Conservation (phyloP, 2,797 vertebrate species). For the Mormyrus proboscirostris region DNA sequence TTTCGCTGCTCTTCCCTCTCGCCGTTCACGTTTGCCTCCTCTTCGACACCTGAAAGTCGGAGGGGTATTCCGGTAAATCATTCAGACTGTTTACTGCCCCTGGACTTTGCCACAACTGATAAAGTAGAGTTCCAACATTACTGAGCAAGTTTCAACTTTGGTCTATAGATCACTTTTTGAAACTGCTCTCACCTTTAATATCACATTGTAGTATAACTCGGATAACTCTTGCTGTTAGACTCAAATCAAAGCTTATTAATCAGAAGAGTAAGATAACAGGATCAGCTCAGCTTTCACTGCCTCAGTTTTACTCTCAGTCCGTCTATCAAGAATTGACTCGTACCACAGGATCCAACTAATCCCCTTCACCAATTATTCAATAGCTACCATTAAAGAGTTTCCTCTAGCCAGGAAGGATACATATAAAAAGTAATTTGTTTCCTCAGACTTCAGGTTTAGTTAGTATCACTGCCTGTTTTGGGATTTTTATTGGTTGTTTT, state of each 20-base stretch:
- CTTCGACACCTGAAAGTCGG: slow-evolving; percentile 44
- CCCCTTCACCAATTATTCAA: not conserved
- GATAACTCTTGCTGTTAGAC: not conserved
- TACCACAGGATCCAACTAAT: not conserved
- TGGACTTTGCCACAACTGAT: not conserved
- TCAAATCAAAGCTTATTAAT: not conserved
- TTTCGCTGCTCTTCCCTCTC: slow-evolving; percentile 45
- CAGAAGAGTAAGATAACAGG: not conserved
- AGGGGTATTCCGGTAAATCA: not conserved
- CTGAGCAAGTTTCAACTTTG: not conserved
- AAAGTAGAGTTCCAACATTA: too few relatives aligned
- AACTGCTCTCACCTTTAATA: not conserved
- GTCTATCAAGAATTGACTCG: not conserved
- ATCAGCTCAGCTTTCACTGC: not conserved
- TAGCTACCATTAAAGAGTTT: not conserved
- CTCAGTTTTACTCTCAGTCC: not conserved
- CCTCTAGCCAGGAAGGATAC: not conserved
- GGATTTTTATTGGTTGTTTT: not conserved
- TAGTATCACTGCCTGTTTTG: not conserved
- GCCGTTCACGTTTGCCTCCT: slow-evolving; percentile 44
- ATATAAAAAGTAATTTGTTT: not conserved
- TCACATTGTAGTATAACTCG: not conserved
- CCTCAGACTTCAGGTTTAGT: not conserved
- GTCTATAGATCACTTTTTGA: not conserved
- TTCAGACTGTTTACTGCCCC: not conserved